A percentile compares a stretch with the other conserved stretches of the same genome.
Conservation (phyloP, 2,113 vertebrate species). For the Solea senegalensis region DNA sequence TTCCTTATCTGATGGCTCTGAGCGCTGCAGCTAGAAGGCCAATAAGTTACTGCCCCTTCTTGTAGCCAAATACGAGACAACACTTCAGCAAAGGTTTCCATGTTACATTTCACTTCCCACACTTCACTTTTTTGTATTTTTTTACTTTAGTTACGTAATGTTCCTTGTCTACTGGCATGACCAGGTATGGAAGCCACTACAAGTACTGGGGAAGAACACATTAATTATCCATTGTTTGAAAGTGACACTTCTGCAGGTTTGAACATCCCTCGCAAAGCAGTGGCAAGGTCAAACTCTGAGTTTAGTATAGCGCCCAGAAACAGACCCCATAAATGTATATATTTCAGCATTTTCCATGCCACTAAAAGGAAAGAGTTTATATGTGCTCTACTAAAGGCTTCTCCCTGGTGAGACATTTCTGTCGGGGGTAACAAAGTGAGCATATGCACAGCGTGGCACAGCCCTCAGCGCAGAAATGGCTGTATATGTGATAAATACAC, state of each 20-base stretch:
- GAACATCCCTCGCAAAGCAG: constrained; percentile 13
- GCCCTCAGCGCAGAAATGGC: constrained; percentile 50
- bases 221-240: constrained; percentile 63
- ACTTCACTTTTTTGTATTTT: neutral
- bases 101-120: constrained; percentile 17
- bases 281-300: constrained; percentile 68
- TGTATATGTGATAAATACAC: constrained; percentile 69
- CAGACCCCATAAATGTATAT: constrained; percentile 58
- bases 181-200: constrained; percentile 26
- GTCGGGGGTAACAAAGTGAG: constrained; percentile 72
- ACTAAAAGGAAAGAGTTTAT: constrained; percentile 71
- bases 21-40: constrained; percentile 20
- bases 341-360: constrained; percentile 63
- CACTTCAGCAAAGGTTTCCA: constrained; percentile 18
- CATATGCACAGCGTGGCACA: constrained; percentile 61
- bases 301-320: constrained; percentile 54
- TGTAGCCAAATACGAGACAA: constrained; percentile 9
- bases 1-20: constrained; percentile 70
- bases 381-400: constrained; percentile 68
- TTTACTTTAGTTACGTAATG: constrained; percentile 12
- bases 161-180: constrained; percentile 20
- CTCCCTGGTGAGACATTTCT: constrained; percentile 72
- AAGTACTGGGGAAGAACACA: constrained; percentile 12
- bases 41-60: constrained; percentile 5
- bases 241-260: constrained; percentile 44